Base-by-base conservation (phyloP, 2,797 vertebrate genomes). In the Betta splendens region DNA sequence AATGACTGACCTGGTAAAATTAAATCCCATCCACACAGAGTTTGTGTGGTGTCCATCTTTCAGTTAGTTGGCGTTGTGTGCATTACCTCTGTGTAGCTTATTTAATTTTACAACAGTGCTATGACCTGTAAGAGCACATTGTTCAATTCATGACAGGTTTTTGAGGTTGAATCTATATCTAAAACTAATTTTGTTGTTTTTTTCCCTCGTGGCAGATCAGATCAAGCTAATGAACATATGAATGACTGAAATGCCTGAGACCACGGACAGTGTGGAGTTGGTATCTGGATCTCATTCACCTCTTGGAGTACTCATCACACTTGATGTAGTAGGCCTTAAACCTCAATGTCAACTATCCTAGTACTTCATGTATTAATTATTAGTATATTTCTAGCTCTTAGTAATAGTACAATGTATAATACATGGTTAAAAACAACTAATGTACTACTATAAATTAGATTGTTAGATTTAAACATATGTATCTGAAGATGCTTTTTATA, bases 171-270 rank as follows among this genome's bases (percentile, higher is more conserved):
- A 20, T 13, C 5, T 46, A n/a, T n/a, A 43, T 29, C n/a, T 16
- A 32, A 10, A 44, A 9, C 1, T n/a, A 5, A 2, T 0, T n/a
- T n/a, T 29, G n/a, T n/a, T n/a, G n/a, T n/a, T 26, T 47, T 20
- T 44, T 37, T 9, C 23, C 17, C 43, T 52, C 32, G 49, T 53
- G 13, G 10, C 77, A 92, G 91, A 85, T 89, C 86, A 71, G 48
- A 78, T 90, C 82, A 91, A 83, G 89, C 87, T 72, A 79, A 79
- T 80, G 87, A 87, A 39, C 73, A 85, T n/a, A 38, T 87, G 73
- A 90, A 69, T 17, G 60, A 80, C 3, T 85, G 64, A 88, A 45
- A 52, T 21, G 50, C 54, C 37, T 21, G 36, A 57, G 55, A 70
- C 10, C 13, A 3, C 8, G 13, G 53, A 72, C 5, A 3, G 8